These are phyloP conservation scores for Stigmatopora argus DNA, from an alignment of 2,113 vertebrate genomes.

Conservation along the genomic window DNA sequence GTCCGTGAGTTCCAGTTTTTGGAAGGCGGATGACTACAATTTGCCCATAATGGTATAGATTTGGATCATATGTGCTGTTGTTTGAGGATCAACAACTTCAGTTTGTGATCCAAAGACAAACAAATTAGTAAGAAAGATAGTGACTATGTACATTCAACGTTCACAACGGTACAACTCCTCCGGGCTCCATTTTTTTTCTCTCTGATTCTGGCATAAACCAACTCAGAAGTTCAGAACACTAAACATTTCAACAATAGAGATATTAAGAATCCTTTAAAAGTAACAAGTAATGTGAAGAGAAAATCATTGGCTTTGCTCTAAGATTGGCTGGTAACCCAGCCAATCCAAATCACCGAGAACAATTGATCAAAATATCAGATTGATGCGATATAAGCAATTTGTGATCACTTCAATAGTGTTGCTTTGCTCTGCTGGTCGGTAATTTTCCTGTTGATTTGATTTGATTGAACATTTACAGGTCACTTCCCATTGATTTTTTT, in stretches of 20 bases:
- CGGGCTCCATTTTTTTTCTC: background rate
- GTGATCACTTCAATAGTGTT: too few species aligned
- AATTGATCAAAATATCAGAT: too few species aligned
- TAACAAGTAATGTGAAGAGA: background rate
- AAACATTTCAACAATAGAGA: background rate
- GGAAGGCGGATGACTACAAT: background rate
- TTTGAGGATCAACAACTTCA: background rate
- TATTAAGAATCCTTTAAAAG: background rate
- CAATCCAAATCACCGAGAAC: too few species aligned
- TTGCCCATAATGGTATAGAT: background rate
- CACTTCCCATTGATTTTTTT: too few species aligned
- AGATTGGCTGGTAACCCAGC: too few species aligned
- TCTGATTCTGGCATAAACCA: background rate
- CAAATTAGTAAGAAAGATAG: conserved; percentile 5
- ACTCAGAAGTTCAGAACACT: background rate
- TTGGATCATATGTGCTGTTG: background rate
- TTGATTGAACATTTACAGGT: too few species aligned
- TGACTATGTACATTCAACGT: too few species aligned
- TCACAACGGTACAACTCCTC: background rate
- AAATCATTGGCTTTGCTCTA: background rate
- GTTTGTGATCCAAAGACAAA: background rate
- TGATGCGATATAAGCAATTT: too few species aligned
- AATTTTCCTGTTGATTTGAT: too few species aligned
- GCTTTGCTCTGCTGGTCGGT: too few species aligned
- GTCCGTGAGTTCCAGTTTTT: background rate